Evolutionary conservation across 2,113 vertebrate genomes (phyloP).

Genomic region (Cephalophus harveyi): DNA sequence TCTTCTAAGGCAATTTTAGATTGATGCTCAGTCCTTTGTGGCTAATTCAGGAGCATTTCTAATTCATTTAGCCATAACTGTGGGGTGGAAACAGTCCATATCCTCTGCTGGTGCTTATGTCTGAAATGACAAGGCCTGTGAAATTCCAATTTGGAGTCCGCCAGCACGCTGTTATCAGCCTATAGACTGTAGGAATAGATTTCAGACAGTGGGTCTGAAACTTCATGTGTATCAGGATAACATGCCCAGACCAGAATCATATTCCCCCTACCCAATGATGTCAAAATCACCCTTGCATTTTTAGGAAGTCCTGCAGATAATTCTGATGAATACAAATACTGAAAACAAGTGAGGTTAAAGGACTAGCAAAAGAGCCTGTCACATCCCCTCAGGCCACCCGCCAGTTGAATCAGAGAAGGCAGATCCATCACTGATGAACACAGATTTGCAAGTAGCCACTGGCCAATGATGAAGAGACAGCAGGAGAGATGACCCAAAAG

Average conservation of each 20-base stretch:
- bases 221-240: not conserved
- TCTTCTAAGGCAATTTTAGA: not conserved
- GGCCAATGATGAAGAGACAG: not conserved
- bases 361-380: not conserved
- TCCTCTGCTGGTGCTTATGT: not conserved
- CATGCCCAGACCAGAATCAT: not conserved
- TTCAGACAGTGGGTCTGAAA: slow-evolving; percentile 23
- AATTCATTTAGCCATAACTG: not conserved
- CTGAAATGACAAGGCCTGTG: not conserved
- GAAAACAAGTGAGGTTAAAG: not conserved
- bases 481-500: not conserved
- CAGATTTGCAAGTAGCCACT: not conserved
- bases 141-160: slow-evolving; percentile 3
- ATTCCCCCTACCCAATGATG: not conserved
- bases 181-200: not conserved
- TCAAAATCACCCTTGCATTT: slow-evolving; percentile 1
- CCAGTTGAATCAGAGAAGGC: not conserved
- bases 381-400: not conserved
- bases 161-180: not conserved
- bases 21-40: not conserved
- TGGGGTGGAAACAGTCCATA: not conserved
- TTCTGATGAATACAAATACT: not conserved
- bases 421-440: not conserved
- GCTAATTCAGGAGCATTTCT: slow-evolving; percentile 35
- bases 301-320: slow-evolving; percentile 18